phyloP scores from a whole-genome alignment of 2,797 vertebrate species.

The Caiman crocodilus region DNA sequence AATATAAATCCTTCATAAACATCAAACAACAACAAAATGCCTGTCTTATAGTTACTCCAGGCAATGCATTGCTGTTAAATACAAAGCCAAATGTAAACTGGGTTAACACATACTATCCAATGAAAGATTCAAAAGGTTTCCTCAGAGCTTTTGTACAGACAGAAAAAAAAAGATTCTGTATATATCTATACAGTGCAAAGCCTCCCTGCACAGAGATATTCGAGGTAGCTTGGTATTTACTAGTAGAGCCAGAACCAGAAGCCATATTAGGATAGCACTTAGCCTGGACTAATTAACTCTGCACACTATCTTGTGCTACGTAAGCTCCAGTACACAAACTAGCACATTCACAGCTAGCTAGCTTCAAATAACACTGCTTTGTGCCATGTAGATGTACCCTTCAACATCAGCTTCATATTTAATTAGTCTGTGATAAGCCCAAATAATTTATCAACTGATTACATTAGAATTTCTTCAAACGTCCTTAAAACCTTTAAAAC shows the following conservation, averaged over 20 bases:
- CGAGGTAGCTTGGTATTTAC: no score
- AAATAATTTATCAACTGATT: not conserved
- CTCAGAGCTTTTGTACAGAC: rapidly evolving
- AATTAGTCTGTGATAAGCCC: not conserved
- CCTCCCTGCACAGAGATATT: no score
- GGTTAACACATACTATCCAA: not conserved
- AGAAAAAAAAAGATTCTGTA: not conserved
- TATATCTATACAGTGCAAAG: no score
- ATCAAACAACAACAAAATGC: not conserved
- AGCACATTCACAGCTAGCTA: no score
- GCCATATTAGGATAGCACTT: no score
- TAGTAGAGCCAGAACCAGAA: no score
- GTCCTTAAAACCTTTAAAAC: not conserved
- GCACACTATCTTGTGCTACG: no score
- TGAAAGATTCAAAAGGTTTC: not conserved
- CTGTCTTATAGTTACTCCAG: not conserved
- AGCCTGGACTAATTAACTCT: no score
- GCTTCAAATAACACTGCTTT: no score
- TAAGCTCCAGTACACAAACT: no score
- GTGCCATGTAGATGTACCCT: no score
- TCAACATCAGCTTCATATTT: no score
- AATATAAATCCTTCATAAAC: not conserved
- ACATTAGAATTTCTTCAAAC: not conserved
- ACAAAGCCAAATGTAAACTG: not conserved
- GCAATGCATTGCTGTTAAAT: not conserved